phyloP scores from a whole-genome alignment of 2,888 invertebrate species.

The Rhagonycha lutea region DNA sequence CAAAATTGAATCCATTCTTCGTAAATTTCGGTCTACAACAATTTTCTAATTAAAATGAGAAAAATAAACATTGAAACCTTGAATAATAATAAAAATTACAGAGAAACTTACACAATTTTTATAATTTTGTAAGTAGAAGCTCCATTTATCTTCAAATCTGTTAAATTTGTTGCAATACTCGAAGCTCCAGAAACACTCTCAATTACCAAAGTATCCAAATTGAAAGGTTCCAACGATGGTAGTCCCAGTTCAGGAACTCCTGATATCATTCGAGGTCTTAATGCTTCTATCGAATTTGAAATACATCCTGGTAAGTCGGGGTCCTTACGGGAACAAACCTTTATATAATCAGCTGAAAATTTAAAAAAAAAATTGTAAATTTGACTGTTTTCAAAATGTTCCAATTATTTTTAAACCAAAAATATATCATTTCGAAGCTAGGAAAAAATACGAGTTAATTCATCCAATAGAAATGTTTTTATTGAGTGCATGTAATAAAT shows the following conservation, averaged over 20 bases:
- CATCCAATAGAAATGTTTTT: no score
- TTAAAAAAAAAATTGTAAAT: not conserved
- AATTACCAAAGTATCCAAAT: slow-evolving; percentile 2
- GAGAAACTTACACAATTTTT: slow-evolving; percentile 8
- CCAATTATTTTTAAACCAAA: no score
- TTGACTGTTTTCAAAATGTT: not conserved
- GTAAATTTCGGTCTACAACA: slow-evolving; percentile 7
- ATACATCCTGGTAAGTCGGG: slow-evolving; percentile 15
- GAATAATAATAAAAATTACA: not conserved
- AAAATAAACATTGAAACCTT: not conserved
- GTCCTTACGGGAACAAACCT: slow-evolving; percentile 9
- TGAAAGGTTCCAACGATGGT: slow-evolving; percentile 16
- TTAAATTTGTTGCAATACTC: slow-evolving; percentile 12
- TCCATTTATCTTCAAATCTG: slow-evolving; percentile 3
- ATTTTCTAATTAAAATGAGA: not conserved
- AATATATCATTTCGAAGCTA: no score
- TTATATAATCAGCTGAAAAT: slow-evolving; percentile 17
- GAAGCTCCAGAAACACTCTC: slow-evolving; percentile 2
- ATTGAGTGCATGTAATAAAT: no score
- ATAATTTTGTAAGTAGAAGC: slow-evolving; percentile 8
- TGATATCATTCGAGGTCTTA: slow-evolving; percentile 2
- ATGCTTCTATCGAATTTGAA: not conserved
- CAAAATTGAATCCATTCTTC: slow-evolving; percentile 13
- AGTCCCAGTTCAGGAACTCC: slow-evolving; percentile 14
- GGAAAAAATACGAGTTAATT: no score